These are phyloP conservation scores for Ariopsis seemanni DNA, from an alignment of 2,113 vertebrate genomes.

Conservation along the genomic window DNA sequence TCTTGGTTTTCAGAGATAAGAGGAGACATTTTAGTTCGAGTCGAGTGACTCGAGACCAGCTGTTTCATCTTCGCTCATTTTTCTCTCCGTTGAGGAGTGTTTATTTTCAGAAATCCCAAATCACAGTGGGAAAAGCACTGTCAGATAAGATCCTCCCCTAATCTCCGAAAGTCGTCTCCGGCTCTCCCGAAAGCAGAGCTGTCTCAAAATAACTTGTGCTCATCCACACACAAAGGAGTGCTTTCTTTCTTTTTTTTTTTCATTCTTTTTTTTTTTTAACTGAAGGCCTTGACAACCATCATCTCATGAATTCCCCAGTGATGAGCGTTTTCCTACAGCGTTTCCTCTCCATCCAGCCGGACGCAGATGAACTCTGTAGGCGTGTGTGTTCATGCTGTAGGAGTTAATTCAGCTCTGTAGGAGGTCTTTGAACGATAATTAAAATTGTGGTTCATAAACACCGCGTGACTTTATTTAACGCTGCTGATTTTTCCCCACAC, in stretches of 20 bases:
- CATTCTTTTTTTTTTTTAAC: neutral
- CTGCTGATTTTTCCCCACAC: neutral
- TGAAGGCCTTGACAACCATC: neutral
- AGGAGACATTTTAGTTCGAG: neutral
- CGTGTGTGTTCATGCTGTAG: neutral
- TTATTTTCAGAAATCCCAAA: conserved; percentile 34
- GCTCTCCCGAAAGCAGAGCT: neutral
- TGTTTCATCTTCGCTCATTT: conserved; percentile 28
- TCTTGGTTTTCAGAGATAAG: neutral
- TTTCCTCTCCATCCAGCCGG: neutral
- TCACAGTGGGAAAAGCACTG: conserved; percentile 21
- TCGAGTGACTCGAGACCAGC: neutral
- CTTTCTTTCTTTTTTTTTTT: neutral
- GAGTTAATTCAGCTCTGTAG: neutral
- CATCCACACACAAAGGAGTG: neutral
- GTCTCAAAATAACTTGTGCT: neutral
- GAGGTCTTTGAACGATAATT: neutral
- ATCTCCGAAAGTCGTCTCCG: conserved; percentile 9
- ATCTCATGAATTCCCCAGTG: neutral
- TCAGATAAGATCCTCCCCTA: conserved; percentile 21
- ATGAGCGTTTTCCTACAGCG: neutral
- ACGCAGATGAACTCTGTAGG: neutral
- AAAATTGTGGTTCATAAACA: neutral
- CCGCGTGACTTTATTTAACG: neutral
- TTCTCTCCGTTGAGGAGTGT: neutral